Base-by-base conservation (phyloP, 2,888 invertebrate species). In the Sinohyriopsis cumingii region DNA sequence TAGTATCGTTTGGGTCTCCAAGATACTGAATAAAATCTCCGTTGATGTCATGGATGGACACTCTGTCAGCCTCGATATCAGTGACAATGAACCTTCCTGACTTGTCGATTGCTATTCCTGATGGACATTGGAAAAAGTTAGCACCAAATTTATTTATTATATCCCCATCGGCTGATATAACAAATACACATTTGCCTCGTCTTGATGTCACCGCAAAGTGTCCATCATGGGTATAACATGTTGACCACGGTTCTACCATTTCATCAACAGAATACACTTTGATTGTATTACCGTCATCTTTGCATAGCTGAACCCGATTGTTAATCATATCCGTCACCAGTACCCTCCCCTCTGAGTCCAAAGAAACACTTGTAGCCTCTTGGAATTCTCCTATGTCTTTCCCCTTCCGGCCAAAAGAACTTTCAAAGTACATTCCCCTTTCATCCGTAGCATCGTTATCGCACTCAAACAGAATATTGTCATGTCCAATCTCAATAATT, bases 71-170 rank as follows among this genome's bases (percentile, higher is more conserved):
- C 69, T 89, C 88, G 71, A 90, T 89, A 79, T 91, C 91, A 1
- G 90, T 89, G 5, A 91, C 90, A 22, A 91, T 87, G 62, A 90
- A 87, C 33, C 75, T 71, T 56, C 89, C 88, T 3, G 88, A 86
- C 20, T 73, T 68, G 69, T 89, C 87, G 28, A 84, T 75, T 20
- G 78, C 77, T 20, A 87, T 71, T 1, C 87, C 87, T 59, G 82
- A 78, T 1, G 87, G 86, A 62, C 80, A 77, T 55, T 79, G 75
- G 55, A 84, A 86, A 65, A 75, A 73, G 9, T 73, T 71, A 25
- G 78, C 69, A 61, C 84, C 84, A 74, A 86, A 83, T 0, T 78
- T 75, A 24, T 68, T 65, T 20, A 81, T 28, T 24, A 80, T 61
- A 18, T 77, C 72, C 3, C 84, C 84, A 19, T 74, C 65, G 15